Percentiles rank a stretch among this genome's conserved stretches.
Conservation (phyloP, 2,888 invertebrate genomes). For the Ferdinandea cuprea region DNA sequence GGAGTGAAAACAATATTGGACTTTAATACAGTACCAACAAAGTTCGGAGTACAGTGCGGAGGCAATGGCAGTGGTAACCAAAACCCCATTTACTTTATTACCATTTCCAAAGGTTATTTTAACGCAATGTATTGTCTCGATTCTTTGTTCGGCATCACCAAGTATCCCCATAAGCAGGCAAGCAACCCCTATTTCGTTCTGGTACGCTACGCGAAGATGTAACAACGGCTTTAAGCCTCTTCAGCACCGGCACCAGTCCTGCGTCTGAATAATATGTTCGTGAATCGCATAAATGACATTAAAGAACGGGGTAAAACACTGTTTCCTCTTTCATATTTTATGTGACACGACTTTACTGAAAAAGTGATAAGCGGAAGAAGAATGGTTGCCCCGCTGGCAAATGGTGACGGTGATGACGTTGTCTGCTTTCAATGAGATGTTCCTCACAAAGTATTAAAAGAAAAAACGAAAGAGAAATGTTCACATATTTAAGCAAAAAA, state of each 20-base stretch:
- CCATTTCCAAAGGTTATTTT: constrained; percentile 36
- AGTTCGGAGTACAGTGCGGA: neutral
- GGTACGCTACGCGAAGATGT: constrained; percentile 12
- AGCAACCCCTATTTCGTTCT: constrained; percentile 16
- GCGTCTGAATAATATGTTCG: constrained; percentile 57
- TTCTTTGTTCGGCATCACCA: neutral
- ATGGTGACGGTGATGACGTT: constrained; percentile 47
- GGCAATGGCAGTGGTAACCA: constrained; percentile 22
- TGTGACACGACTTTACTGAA: constrained; percentile 58
- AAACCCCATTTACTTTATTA: constrained; percentile 58
- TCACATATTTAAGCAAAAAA: constrained; percentile 8
- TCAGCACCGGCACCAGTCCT: constrained; percentile 38
- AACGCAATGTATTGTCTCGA: constrained; percentile 26
- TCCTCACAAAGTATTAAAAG: constrained; percentile 32
- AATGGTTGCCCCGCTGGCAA: constrained; percentile 64
- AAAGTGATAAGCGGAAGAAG: constrained; percentile 68
- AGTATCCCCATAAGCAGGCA: neutral
- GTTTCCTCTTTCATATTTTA: constrained; percentile 62
- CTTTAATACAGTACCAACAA: neutral
- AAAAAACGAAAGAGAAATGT: constrained; percentile 17
- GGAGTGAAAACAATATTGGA: neutral
- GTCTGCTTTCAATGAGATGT: constrained; percentile 46
- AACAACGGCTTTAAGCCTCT: constrained; percentile 48
- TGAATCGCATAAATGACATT: constrained; percentile 61
- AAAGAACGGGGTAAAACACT: constrained; percentile 54